Evolutionary conservation across 2,113 vertebrate genomes (phyloP).

Genomic region (Lichenostomus cassidix): DNA sequence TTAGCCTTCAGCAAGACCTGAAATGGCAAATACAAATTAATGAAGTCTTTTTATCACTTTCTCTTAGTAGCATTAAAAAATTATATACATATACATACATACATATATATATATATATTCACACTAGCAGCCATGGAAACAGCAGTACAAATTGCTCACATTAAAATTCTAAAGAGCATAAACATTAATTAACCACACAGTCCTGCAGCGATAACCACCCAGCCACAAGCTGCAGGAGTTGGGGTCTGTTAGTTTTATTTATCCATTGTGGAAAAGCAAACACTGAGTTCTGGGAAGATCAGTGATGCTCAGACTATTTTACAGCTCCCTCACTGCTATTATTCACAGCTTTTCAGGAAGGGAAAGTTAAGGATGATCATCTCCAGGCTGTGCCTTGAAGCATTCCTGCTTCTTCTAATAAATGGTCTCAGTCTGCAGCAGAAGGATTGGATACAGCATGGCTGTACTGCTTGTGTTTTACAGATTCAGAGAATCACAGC

Average conservation of each 20-base stretch:
- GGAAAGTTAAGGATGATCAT: neutral
- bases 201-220: neutral
- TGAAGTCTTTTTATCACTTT: neutral
- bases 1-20: neutral
- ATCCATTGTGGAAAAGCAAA: neutral
- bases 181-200: neutral
- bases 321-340: neutral
- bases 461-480: neutral
- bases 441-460: neutral
- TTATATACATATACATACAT: too few relatives aligned
- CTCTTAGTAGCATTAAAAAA: neutral
- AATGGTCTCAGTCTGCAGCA: neutral
- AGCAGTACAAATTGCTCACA: neutral
- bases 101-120: neutral
- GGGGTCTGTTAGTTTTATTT: neutral
- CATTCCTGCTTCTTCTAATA: neutral
- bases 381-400: neutral
- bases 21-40: neutral
- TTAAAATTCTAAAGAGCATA: neutral
- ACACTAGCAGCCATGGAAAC: neutral
- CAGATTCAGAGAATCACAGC: neutral
- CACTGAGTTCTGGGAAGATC: neutral
- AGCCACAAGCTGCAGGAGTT: neutral
- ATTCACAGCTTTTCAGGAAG: neutral
- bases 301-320: neutral